Evolutionary conservation across 2,113 vertebrate species (phyloP).

Genomic region (Mustela nigripes): DNA sequence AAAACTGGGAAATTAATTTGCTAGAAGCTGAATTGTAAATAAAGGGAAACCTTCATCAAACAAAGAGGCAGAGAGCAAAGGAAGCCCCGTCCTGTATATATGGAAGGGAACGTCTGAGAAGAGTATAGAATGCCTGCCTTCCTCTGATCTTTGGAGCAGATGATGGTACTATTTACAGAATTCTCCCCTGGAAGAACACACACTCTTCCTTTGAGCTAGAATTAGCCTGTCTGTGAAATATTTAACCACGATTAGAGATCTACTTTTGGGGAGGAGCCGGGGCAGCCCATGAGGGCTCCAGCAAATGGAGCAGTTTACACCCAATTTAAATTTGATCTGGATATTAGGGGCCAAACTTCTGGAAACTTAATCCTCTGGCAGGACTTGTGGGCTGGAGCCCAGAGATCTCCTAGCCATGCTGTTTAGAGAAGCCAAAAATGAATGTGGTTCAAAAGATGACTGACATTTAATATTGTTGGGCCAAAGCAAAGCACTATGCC

Average conservation of each 20-base stretch:
- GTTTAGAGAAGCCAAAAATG: constrained; percentile 33
- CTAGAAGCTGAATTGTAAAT: background rate
- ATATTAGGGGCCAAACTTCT: constrained; percentile 20
- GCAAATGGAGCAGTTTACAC: background rate
- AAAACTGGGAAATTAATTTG: background rate
- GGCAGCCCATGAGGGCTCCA: background rate
- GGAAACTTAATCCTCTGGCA: constrained; percentile 39
- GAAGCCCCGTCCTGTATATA: background rate
- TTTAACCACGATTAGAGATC: background rate
- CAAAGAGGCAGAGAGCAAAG: constrained; percentile 47
- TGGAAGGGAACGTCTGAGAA: background rate
- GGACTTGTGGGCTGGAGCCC: background rate
- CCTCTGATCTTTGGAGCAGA: constrained; percentile 29
- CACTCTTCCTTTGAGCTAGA: background rate
- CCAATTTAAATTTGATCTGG: constrained; percentile 60
- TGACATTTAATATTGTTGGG: background rate
- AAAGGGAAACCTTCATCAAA: background rate
- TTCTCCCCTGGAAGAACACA: background rate
- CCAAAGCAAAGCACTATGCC: background rate
- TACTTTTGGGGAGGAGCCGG: background rate
- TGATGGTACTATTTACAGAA: background rate
- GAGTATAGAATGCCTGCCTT: background rate
- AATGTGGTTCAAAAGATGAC: background rate
- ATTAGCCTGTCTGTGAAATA: background rate
- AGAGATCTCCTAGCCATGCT: background rate